Conservation (phyloP, 2,888 invertebrate genomes). For the Heliconius cydno region DNA sequence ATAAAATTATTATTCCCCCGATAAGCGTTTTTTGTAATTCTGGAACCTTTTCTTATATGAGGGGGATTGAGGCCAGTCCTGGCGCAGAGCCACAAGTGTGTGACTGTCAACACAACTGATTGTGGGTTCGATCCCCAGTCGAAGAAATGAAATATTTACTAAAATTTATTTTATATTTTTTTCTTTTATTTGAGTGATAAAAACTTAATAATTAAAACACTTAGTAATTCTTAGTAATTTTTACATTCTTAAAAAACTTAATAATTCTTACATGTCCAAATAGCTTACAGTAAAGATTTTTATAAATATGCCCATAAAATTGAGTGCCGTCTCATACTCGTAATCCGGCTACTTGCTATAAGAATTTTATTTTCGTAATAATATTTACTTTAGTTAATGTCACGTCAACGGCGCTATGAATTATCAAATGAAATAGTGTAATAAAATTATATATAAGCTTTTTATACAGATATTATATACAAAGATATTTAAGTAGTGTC, state of each 20-base stretch:
- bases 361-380: constrained; percentile 10
- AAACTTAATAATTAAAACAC: no score
- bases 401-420: not conserved
- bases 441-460: not conserved
- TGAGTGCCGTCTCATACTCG: constrained; percentile 2
- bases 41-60: constrained; percentile 30
- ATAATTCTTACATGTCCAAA: constrained; percentile 13
- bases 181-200: no score
- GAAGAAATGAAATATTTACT: no score
- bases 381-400: constrained; percentile 17
- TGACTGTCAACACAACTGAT: no score
- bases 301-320: constrained; percentile 18
- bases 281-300: constrained; percentile 30
- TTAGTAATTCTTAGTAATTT: no score
- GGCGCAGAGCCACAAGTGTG: no score
- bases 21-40: constrained; percentile 44
- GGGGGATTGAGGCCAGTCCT: no score
- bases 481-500: no score
- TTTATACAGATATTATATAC: no score
- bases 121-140: no score
- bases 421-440: not conserved
- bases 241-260: no score
- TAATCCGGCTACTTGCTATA: constrained; percentile 11
- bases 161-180: no score
- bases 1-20: constrained; percentile 49